phyloP scores from a whole-genome alignment of 2,888 invertebrate species.

The Leptopilina drosophilae region DNA sequence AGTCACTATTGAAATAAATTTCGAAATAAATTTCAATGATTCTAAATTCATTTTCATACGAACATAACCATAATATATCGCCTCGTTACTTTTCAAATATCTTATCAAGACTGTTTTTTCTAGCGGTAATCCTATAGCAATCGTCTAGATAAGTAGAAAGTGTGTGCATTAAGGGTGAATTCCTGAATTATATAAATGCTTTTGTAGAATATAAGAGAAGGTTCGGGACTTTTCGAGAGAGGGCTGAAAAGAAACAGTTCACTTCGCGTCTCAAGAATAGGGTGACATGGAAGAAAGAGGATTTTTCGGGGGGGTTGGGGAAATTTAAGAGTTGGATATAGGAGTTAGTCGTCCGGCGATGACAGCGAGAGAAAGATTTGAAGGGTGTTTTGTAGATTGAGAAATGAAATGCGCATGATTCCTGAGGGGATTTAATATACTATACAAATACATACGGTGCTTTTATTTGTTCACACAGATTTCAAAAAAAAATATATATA shows the following conservation, averaged over 20 bases:
- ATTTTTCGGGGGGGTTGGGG: too few species aligned
- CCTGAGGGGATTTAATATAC: too few species aligned
- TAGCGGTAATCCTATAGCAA: neutral
- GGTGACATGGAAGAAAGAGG: neutral
- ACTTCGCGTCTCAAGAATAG: neutral
- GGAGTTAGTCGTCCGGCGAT: conserved; percentile 1
- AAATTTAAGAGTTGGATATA: neutral
- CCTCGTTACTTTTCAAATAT: neutral
- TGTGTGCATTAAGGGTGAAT: neutral
- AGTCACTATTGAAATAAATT: too few species aligned
- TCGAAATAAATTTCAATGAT: too few species aligned
- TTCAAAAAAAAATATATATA: too few species aligned
- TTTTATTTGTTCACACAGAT: neutral
- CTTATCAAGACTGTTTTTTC: neutral
- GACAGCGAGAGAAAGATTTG: neutral
- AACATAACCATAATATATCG: neutral
- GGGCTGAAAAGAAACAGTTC: neutral
- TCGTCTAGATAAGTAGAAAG: conserved; percentile 3
- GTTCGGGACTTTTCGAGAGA: conserved; percentile 11
- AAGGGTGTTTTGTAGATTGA: conserved; percentile 19
- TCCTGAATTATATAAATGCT: conserved; percentile 22
- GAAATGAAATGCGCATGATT: conserved; percentile 7
- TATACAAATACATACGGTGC: too few species aligned
- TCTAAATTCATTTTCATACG: too few species aligned
- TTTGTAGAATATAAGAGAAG: neutral